Conservation (phyloP, 2,113 vertebrate genomes). For the Cynocephalus volans region DNA sequence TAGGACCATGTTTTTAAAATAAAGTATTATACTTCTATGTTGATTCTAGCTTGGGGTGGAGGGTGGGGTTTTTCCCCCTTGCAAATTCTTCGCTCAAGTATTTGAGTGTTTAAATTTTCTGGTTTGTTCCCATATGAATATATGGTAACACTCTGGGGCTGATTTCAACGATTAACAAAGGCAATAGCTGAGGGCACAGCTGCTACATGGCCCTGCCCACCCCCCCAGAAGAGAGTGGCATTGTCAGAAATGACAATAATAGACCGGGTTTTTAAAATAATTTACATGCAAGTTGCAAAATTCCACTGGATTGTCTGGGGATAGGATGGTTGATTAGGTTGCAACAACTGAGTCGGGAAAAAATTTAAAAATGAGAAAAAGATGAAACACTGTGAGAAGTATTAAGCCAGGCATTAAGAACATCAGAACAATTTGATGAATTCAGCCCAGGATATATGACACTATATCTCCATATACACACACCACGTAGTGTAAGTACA, state of each 20-base stretch:
- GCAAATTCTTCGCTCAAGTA: not conserved
- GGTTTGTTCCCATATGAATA: not conserved
- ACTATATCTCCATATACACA: not conserved
- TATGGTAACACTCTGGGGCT: not conserved
- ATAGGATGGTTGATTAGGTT: not conserved
- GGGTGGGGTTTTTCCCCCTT: not conserved
- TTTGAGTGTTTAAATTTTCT: not conserved
- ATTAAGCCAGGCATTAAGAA: constrained; percentile 9
- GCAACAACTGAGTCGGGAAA: not conserved
- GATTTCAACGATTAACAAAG: not conserved
- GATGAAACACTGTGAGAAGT: not conserved
- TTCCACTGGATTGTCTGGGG: not conserved
- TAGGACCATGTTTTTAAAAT: too few relatives aligned
- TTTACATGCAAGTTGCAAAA: constrained; percentile 75
- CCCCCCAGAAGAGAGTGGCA: constrained; percentile 34
- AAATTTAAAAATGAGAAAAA: constrained; percentile 40
- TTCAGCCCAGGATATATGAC: not conserved
- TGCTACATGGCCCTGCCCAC: not conserved
- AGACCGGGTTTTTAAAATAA: not conserved
- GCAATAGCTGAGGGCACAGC: not conserved
- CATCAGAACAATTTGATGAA: not conserved
- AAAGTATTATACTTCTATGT: not conserved
- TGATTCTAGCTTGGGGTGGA: not conserved
- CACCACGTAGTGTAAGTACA: not conserved
- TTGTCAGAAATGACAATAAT: not conserved